A percentile compares a stretch with the other conserved stretches of the same genome.
phyloP scores from a whole-genome alignment of 2,113 vertebrate species.

The Tamias sibiricus region DNA sequence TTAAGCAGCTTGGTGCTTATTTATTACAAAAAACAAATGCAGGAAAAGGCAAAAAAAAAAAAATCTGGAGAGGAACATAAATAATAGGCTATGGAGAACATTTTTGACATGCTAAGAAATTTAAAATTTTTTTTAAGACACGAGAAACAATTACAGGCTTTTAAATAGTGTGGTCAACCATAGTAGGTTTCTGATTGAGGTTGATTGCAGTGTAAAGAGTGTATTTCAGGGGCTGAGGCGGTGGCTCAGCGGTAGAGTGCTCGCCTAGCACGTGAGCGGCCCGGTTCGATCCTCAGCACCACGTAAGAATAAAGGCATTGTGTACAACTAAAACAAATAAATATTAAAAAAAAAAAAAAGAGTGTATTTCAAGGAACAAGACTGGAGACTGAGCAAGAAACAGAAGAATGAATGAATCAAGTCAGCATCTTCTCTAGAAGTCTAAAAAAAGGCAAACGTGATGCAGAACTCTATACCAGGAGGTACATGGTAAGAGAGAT shows the following conservation, averaged over 20 bases:
- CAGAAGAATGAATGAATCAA: neutral
- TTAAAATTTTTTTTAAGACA: constrained; percentile 2
- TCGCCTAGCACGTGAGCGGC: too few species aligned
- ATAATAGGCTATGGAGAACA: neutral
- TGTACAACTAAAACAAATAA: too few species aligned
- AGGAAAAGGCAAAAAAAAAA: neutral
- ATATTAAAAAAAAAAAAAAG: too few species aligned
- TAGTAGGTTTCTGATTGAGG: neutral
- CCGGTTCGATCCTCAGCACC: too few species aligned
- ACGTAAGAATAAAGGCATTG: too few species aligned
- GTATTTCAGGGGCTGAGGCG: too few species aligned
- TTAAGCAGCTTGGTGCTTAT: neutral
- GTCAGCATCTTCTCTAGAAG: neutral
- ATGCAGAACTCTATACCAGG: neutral
- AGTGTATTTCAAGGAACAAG: neutral
- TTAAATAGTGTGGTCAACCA: neutral
- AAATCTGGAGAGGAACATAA: neutral
- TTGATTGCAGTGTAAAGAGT: neutral
- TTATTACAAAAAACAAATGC: neutral
- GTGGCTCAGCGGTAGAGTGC: too few species aligned
- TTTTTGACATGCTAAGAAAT: neutral
- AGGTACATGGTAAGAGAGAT: neutral
- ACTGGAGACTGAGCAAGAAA: neutral
- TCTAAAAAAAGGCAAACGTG: neutral
- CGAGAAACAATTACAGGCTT: neutral